Evolutionary conservation across 92 coral and sea anemone species (phyloP).

Genomic region (Nematostella vectensis): DNA sequence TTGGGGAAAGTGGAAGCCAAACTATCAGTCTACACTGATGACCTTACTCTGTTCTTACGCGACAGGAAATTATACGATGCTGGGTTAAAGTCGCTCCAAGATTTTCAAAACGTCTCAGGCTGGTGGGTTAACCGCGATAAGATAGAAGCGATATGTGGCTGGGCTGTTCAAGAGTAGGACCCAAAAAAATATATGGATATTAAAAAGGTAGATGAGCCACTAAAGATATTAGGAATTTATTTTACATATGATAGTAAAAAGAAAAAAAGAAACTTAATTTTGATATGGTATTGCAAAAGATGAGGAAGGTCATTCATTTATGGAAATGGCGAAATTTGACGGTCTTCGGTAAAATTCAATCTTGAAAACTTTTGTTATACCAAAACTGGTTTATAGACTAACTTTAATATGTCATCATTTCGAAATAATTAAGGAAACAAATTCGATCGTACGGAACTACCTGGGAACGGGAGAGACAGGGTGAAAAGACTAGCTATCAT

Average conservation of each 20-base stretch:
- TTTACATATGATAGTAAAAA: not conserved
- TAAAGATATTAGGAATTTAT: conserved; percentile 14
- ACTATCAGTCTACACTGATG: conserved; percentile 2
- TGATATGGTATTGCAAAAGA: not conserved
- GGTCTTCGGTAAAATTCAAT: conserved; percentile 7
- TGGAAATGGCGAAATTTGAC: conserved; percentile 30
- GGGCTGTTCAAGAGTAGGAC: not conserved
- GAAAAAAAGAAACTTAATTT: conserved; percentile 13
- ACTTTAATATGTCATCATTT: conserved; percentile 7
- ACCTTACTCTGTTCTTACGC: conserved; percentile 2
- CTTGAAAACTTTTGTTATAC: conserved; percentile 11
- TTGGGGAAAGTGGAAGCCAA: not conserved
- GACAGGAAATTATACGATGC: not conserved
- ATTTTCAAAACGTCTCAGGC: not conserved
- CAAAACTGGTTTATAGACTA: conserved; percentile 7
- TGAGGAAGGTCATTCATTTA: conserved; percentile 5
- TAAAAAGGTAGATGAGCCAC: conserved; percentile 8
- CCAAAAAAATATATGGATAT: not conserved
- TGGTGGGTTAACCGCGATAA: not conserved
- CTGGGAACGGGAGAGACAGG: conserved; percentile 18
- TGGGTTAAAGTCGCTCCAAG: not conserved
- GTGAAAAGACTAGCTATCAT: conserved; percentile 4
- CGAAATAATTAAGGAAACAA: conserved; percentile 5
- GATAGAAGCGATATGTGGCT: too few species aligned
- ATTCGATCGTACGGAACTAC: conserved; percentile 5